phyloP scores from a whole-genome alignment of 2,888 invertebrate species.

The Hypomecis punctinalis region DNA sequence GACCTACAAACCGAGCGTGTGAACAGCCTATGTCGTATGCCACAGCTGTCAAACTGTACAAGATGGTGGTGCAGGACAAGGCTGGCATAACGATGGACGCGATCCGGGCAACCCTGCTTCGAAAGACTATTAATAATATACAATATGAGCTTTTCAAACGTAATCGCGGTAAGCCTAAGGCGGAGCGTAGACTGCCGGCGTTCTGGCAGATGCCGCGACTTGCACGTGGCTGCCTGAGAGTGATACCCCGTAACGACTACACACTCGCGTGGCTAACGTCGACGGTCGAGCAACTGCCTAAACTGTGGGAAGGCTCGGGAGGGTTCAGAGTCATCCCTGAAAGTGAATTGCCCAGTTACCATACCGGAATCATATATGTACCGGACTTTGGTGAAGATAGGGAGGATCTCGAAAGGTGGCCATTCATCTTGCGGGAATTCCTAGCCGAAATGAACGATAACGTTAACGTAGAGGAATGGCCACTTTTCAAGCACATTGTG shows the following conservation, averaged over 20 bases:
- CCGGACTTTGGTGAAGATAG: background rate
- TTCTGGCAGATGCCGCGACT: background rate
- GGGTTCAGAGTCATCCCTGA: conserved; percentile 1
- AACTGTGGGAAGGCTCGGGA: background rate
- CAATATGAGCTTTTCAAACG: background rate
- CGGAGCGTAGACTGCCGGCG: background rate
- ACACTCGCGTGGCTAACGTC: conserved; percentile 2
- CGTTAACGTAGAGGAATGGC: background rate
- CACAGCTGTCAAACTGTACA: no score
- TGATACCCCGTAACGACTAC: background rate
- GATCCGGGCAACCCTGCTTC: no score
- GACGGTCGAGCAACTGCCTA: background rate
- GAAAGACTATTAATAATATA: no score
- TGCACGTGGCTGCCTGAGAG: background rate
- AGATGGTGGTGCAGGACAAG: no score
- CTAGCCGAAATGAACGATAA: background rate
- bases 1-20: no score
- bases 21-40: no score
- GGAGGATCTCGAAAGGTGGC: conserved; percentile 2
- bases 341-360: background rate
- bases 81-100: no score
- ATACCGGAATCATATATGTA: background rate
- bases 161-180: background rate
- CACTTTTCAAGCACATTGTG: background rate
- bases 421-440: conserved; percentile 1